Conservation (phyloP, 92 coral and sea anemone genomes). For the Hydrozoanthus gracilis region DNA sequence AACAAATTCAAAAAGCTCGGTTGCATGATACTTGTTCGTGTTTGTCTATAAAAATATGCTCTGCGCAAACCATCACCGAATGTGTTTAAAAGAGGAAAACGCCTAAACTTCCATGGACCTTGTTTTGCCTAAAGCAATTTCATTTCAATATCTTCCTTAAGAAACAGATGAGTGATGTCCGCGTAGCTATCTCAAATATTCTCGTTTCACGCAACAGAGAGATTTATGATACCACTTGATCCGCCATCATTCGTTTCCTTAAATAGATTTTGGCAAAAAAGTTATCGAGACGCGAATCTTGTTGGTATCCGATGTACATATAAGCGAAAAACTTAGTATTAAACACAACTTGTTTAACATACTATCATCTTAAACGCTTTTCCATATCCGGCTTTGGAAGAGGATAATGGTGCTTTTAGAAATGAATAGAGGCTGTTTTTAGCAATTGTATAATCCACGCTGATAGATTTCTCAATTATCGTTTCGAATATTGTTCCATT, state of each 20-base stretch:
- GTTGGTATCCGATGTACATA: neutral
- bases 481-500: neutral
- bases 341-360: too few relatives aligned
- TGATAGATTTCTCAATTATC: slow-evolving; percentile 8
- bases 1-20: too few relatives aligned
- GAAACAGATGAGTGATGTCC: neutral
- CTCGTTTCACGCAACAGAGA: neutral
- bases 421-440: too few relatives aligned
- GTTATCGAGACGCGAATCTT: neutral
- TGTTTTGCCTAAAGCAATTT: slow-evolving; percentile 18
- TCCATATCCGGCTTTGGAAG: neutral
- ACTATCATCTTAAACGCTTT: too few relatives aligned
- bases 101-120: neutral
- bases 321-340: neutral
- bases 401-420: neutral
- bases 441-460: slow-evolving; percentile 3
- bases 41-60: neutral
- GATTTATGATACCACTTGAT: neutral
- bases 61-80: neutral
- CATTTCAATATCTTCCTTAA: neutral
- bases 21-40: neutral
- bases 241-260: neutral
- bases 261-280: neutral
- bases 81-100: neutral
- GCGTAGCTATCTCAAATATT: slow-evolving; percentile 15